phyloP scores from a whole-genome alignment of 2,888 invertebrate species.

The Eueremaeus valkanovi region DNA sequence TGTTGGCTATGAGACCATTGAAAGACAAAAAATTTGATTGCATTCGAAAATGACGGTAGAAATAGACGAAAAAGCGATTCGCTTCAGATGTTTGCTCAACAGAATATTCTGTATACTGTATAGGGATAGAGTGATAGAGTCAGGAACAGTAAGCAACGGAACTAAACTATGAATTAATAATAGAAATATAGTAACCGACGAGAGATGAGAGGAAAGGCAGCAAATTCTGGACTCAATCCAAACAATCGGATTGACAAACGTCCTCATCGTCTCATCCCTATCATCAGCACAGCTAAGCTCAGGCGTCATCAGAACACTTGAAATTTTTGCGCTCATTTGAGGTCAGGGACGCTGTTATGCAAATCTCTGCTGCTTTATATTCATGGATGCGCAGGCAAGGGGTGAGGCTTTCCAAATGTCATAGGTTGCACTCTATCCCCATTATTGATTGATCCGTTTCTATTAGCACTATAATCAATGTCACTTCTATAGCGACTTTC shows the following conservation, averaged over 20 bases:
- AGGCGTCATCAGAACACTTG: background rate
- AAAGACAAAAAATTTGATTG: conserved; percentile 2
- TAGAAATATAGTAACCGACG: background rate
- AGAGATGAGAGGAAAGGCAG: too few relatives aligned
- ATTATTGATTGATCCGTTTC: too few relatives aligned
- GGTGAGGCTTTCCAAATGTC: too few relatives aligned
- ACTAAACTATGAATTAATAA: background rate
- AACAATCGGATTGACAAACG: conserved; percentile 16
- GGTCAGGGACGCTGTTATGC: conserved; percentile 23
- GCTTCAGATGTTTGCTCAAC: conserved; percentile 4
- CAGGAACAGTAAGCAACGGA: background rate
- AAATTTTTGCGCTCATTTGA: background rate
- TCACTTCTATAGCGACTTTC: too few relatives aligned
- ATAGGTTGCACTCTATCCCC: too few relatives aligned
- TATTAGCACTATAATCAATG: too few relatives aligned
- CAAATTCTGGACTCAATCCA: conserved; percentile 24
- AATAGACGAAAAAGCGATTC: conserved; percentile 27
- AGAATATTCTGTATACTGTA: too few relatives aligned
- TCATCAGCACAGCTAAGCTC: background rate
- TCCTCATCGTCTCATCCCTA: too few relatives aligned
- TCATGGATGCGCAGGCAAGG: too few relatives aligned
- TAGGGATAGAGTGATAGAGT: background rate
- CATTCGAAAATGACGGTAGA: conserved; percentile 2
- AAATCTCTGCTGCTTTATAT: too few relatives aligned
- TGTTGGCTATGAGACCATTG: background rate